These are phyloP conservation scores for Triplophysa rosa DNA, from an alignment of 2,113 vertebrate species.

Conservation along the genomic window DNA sequence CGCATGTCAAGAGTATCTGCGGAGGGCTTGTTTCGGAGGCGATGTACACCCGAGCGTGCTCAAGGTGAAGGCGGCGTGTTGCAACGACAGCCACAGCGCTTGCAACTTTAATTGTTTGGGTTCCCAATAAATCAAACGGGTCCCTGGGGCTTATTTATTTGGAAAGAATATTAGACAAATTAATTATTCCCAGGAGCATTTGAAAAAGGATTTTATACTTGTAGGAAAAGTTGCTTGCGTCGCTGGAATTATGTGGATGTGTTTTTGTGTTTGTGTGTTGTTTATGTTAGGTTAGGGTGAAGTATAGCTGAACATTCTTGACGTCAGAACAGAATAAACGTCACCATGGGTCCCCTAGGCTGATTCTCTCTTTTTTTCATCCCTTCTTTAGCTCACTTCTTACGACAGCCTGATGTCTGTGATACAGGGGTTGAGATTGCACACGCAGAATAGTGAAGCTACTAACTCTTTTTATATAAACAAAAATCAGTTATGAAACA, in stretches of 20 bases:
- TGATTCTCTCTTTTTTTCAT: conserved; percentile 57
- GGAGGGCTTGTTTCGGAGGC: conserved; percentile 28
- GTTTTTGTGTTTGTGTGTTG: conserved; percentile 5
- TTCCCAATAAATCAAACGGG: conserved; percentile 47
- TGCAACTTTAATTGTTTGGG: conserved; percentile 49
- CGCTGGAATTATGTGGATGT: neutral
- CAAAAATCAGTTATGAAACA: too few relatives aligned
- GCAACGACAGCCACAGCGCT: conserved; percentile 24
- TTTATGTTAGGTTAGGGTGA: conserved; percentile 60
- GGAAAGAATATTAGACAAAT: conserved; percentile 48
- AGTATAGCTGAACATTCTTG: conserved; percentile 66
- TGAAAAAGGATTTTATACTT: neutral
- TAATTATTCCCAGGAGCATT: conserved; percentile 41
- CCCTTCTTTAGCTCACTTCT: conserved; percentile 40
- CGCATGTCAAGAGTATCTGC: conserved; percentile 36
- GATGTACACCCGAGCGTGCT: conserved; percentile 24
- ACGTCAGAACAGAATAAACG: conserved; percentile 64
- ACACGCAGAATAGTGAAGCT: neutral
- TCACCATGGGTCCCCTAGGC: conserved; percentile 64
- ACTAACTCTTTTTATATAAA: too few relatives aligned
- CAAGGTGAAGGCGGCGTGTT: conserved; percentile 44
- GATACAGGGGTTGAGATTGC: conserved; percentile 15
- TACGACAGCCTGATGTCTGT: conserved; percentile 32
- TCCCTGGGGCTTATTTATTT: conserved; percentile 46
- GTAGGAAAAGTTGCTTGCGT: neutral